A percentile compares a stretch with the other conserved stretches of the same genome.
Evolutionary conservation across 2,797 vertebrate genomes (phyloP).

Genomic region (Acipenser oxyrinchus): DNA sequence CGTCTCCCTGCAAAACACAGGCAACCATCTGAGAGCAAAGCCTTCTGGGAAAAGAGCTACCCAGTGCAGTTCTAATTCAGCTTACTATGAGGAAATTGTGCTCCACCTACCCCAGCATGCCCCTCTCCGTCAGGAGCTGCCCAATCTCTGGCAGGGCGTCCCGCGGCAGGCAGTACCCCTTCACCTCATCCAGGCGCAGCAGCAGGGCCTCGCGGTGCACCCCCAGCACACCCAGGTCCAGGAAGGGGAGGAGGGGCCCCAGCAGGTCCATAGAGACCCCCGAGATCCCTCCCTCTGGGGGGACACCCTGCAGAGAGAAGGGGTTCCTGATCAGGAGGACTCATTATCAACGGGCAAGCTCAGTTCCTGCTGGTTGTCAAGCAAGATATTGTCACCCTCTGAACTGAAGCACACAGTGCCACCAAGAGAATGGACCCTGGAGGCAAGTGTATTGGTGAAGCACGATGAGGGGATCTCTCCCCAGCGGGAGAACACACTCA

Average conservation of each 20-base stretch:
- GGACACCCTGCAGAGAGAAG: constrained; percentile 42
- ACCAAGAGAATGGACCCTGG: too few species aligned
- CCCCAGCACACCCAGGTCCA: constrained; percentile 57
- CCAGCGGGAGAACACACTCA: constrained; percentile 33
- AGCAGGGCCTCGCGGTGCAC: constrained; percentile 60
- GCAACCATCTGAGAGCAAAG: too few species aligned
- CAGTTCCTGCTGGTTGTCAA: too few species aligned
- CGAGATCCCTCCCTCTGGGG: constrained; percentile 49
- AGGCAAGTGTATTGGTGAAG: too few species aligned
- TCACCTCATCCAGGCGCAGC: constrained; percentile 71
- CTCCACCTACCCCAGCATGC: constrained; percentile 65
- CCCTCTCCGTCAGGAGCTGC: constrained; percentile 57
- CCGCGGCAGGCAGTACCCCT: constrained; percentile 69
- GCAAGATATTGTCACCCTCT: too few species aligned
- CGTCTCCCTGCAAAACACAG: constrained; percentile 56
- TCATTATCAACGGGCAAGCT: too few species aligned
- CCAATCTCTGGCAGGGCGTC: constrained; percentile 60
- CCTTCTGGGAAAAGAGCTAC: too few species aligned
- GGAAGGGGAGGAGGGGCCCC: constrained; percentile 74
- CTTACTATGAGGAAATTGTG: too few species aligned
- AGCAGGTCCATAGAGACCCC: constrained; percentile 63
- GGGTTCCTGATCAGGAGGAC: too few species aligned
- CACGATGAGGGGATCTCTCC: too few species aligned
- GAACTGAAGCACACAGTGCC: too few species aligned
- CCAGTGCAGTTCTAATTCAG: too few species aligned